A percentile compares a stretch with the other conserved stretches of the same genome.
Evolutionary conservation across 2,888 invertebrate genomes (phyloP).

Genomic region (Sthenelais limicola): DNA sequence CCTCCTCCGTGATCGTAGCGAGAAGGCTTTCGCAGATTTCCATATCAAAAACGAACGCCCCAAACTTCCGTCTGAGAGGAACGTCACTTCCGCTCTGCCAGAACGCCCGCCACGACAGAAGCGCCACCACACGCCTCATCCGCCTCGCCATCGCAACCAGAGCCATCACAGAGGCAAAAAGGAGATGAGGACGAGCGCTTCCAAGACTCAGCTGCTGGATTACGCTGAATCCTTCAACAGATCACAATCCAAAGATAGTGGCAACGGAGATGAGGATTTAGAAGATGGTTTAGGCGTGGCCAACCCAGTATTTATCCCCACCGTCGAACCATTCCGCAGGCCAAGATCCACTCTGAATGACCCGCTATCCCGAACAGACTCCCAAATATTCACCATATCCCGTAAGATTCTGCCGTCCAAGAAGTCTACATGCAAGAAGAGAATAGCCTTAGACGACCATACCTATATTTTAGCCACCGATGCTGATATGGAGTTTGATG

Average conservation of each 20-base stretch:
- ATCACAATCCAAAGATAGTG: too few relatives aligned
- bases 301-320: background rate
- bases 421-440: slow-evolving; percentile 31
- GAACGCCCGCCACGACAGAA: slow-evolving; percentile 14
- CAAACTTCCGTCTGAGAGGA: background rate
- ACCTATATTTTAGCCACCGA: slow-evolving; percentile 58
- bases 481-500: slow-evolving; percentile 58
- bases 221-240: too few relatives aligned
- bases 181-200: background rate
- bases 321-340: too few relatives aligned
- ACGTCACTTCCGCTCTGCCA: background rate
- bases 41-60: slow-evolving; percentile 17
- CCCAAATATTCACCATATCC: slow-evolving; percentile 36
- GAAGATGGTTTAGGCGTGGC: background rate
- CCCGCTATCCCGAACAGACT: slow-evolving; percentile 6
- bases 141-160: slow-evolving; percentile 15
- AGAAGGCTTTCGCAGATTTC: slow-evolving; percentile 22
- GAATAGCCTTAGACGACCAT: slow-evolving; percentile 50
- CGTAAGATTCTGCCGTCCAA: slow-evolving; percentile 34
- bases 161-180: slow-evolving; percentile 8
- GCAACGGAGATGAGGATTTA: too few relatives aligned
- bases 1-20: slow-evolving; percentile 10
- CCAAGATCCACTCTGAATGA: background rate
- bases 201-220: too few relatives aligned
- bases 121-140: slow-evolving; percentile 23